Conservation (phyloP, 2,797 vertebrate species). For the Bucorvus abyssinicus region DNA sequence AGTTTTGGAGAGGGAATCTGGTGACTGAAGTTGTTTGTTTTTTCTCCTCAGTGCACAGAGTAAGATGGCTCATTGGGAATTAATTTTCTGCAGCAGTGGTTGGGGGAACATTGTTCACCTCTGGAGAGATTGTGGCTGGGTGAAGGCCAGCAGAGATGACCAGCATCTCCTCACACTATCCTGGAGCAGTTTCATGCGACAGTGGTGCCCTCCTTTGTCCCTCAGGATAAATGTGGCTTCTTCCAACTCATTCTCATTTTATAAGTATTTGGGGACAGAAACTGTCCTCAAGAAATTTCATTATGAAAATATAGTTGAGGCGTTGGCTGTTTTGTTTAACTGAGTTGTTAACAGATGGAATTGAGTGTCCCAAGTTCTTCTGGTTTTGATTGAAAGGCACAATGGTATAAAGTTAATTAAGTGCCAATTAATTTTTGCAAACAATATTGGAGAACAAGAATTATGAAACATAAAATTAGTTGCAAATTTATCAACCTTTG, state of each 20-base stretch:
- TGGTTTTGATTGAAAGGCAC: not conserved
- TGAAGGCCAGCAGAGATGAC: not conserved
- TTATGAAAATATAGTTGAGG: not conserved
- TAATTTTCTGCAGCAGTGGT: not conserved
- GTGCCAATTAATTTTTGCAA: not conserved
- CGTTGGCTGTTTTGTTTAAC: not conserved
- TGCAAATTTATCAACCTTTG: not conserved
- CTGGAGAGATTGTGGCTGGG: accelerated
- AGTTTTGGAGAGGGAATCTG: not conserved
- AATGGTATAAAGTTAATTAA: not conserved
- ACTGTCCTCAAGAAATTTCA: not conserved
- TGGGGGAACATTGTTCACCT: not conserved
- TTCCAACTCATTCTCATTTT: not conserved
- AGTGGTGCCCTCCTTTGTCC: not conserved
- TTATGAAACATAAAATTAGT: not conserved
- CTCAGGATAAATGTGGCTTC: not conserved
- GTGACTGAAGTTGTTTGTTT: not conserved
- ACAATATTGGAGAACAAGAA: not conserved
- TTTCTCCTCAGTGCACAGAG: not conserved
- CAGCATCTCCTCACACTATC: not conserved
- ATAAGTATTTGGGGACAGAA: not conserved
- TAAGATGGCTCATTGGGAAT: not conserved
- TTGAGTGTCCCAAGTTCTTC: not conserved
- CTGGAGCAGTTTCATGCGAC: not conserved
- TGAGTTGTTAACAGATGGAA: not conserved